Percentiles rank a stretch among this genome's conserved stretches.
Evolutionary conservation across 2,113 vertebrate species (phyloP).

Genomic region (Erpornis zantholeuca): DNA sequence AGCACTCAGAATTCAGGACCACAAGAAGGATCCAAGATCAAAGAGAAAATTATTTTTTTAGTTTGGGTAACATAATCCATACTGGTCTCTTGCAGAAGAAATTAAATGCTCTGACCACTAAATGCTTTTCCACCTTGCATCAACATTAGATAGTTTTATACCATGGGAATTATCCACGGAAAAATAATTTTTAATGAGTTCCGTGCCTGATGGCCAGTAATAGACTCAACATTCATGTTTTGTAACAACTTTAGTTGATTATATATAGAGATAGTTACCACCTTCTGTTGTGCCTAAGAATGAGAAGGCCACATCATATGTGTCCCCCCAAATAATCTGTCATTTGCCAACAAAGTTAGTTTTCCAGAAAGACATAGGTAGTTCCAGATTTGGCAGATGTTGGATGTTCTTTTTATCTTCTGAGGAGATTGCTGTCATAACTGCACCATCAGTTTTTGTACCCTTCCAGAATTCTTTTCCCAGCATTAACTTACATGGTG

Average conservation of each 20-base stretch:
- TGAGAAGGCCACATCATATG: accelerated
- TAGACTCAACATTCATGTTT: background rate
- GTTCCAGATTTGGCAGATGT: background rate
- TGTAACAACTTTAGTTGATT: background rate
- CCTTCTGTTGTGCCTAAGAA: background rate
- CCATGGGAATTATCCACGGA: background rate
- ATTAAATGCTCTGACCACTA: background rate
- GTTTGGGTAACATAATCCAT: background rate
- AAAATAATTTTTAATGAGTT: background rate
- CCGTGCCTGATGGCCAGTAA: background rate
- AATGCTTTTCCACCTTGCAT: background rate
- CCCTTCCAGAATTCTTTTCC: background rate
- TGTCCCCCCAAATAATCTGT: background rate
- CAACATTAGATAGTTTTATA: background rate
- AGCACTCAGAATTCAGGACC: background rate
- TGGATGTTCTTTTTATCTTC: background rate
- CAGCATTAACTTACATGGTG: background rate
- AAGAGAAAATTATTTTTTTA: background rate
- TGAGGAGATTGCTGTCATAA: background rate
- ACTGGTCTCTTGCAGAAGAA: background rate
- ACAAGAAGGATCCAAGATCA: background rate
- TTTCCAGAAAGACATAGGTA: background rate
- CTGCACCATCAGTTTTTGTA: background rate
- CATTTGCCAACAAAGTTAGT: accelerated
- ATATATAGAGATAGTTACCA: no score